These are phyloP conservation scores for Microdon myrmicae DNA, from an alignment of 2,888 invertebrate genomes.

Conservation along the genomic window DNA sequence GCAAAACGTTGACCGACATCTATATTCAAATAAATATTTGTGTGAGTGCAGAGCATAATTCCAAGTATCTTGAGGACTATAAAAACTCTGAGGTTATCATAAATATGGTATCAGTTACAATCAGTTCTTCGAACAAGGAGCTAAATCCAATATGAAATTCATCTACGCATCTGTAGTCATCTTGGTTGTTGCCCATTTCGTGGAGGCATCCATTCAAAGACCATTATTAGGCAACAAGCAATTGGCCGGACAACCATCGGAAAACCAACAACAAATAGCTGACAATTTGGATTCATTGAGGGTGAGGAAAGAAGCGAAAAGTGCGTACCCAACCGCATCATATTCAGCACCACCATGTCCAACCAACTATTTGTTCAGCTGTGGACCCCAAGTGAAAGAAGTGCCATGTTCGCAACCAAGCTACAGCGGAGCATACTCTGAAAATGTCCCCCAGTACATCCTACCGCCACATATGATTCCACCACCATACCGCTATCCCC, in stretches of 20 bases:
- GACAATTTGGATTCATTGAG: slow-evolving; percentile 32
- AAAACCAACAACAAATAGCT: slow-evolving; percentile 15
- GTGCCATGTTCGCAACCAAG: slow-evolving; percentile 59
- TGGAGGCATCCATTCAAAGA: slow-evolving; percentile 16
- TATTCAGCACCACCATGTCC: slow-evolving; percentile 59
- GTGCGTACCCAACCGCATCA: slow-evolving; percentile 38
- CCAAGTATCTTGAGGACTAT: too few relatives aligned
- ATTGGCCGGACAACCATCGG: slow-evolving; percentile 12
- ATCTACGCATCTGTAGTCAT: slow-evolving; percentile 25
- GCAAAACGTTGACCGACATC: too few relatives aligned
- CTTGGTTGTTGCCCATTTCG: slow-evolving; percentile 28
- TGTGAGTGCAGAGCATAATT: too few relatives aligned
- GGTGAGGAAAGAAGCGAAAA: slow-evolving; percentile 26
- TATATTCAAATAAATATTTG: too few relatives aligned
- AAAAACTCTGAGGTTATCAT: too few relatives aligned
- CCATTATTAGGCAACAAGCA: too few relatives aligned
- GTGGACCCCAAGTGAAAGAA: slow-evolving; percentile 60
- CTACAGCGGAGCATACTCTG: slow-evolving; percentile 59
- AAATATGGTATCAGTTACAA: too few relatives aligned
- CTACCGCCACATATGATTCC: slow-evolving; percentile 44
- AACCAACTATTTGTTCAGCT: slow-evolving; percentile 62
- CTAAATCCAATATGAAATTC: too few relatives aligned
- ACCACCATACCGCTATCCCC: slow-evolving; percentile 5
- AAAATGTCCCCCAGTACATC: slow-evolving; percentile 59
- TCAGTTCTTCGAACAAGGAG: slow-evolving; percentile 9